Conservation (phyloP, 2,888 invertebrate genomes). For the Epinotia bilunana region DNA sequence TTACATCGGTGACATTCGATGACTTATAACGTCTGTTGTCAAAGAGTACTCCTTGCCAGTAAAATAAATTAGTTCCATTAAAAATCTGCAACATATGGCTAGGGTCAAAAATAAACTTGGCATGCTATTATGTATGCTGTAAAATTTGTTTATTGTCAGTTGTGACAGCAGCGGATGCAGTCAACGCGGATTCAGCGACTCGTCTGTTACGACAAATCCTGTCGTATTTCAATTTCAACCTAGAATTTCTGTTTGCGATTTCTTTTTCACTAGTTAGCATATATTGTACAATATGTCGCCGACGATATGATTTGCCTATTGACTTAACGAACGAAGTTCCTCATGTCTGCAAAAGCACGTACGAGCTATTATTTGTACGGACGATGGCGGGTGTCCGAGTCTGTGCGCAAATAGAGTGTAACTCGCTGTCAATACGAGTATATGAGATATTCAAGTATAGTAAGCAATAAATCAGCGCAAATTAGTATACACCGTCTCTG, state of each 20-base stretch:
- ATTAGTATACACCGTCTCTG: not conserved
- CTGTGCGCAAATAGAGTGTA: not conserved
- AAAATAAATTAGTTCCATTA: too few species aligned
- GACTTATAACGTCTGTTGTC: too few species aligned
- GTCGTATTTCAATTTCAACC: not conserved
- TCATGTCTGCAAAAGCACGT: not conserved
- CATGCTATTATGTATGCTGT: not conserved
- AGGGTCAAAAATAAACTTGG: not conserved
- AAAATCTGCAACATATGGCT: too few species aligned
- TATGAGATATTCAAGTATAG: too few species aligned
- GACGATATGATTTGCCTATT: not conserved
- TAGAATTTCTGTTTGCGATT: constrained; percentile 27
- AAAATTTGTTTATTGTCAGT: not conserved
- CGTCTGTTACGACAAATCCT: not conserved
- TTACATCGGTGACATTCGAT: too few species aligned
- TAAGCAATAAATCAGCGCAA: constrained; percentile 6
- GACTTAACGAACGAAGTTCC: not conserved
- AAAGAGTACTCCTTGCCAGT: too few species aligned
- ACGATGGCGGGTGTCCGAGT: not conserved
- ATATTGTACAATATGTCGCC: constrained; percentile 15
- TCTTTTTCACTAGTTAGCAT: constrained; percentile 14
- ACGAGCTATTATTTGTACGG: not conserved
- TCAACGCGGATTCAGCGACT: not conserved
- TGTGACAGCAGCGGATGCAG: not conserved
- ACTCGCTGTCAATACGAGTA: not conserved